These are phyloP conservation scores for Pandion haliaetus DNA, from an alignment of 2,113 vertebrate species.

Conservation along the genomic window DNA sequence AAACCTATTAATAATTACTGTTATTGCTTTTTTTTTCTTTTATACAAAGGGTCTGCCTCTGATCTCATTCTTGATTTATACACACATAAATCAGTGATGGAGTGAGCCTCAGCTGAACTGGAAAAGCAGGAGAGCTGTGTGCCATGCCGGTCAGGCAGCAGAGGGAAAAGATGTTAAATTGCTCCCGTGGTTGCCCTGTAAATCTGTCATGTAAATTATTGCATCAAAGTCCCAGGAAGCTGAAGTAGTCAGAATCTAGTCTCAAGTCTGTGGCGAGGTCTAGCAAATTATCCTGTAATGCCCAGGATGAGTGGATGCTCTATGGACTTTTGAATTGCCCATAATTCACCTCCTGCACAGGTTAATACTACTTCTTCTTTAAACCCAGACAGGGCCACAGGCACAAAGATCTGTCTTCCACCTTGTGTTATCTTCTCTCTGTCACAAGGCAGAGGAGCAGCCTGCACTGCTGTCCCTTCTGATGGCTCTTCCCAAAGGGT, in stretches of 20 bases:
- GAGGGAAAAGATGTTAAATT: background rate
- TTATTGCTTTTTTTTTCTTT: background rate
- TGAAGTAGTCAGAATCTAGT: background rate
- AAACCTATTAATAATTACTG: background rate
- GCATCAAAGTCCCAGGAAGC: background rate
- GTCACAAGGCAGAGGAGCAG: background rate
- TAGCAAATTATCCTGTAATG: background rate
- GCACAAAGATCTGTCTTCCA: background rate
- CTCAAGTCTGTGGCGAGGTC: fast-evolving
- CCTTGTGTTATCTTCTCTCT: background rate
- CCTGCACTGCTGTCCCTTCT: background rate
- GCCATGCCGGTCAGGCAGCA: background rate
- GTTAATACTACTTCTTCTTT: background rate
- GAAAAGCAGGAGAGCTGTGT: fast-evolving
- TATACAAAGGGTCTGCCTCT: background rate
- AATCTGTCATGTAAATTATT: conserved; percentile 17
- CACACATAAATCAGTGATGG: background rate
- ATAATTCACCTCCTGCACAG: background rate
- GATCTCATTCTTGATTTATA: conserved; percentile 20
- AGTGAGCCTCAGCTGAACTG: background rate
- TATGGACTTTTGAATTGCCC: background rate
- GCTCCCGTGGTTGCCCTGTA: background rate
- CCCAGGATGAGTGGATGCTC: background rate
- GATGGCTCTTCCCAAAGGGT: background rate
- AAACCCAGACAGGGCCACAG: background rate